Conservation (phyloP, 2,888 invertebrate species). For the Apodemia duryi region DNA sequence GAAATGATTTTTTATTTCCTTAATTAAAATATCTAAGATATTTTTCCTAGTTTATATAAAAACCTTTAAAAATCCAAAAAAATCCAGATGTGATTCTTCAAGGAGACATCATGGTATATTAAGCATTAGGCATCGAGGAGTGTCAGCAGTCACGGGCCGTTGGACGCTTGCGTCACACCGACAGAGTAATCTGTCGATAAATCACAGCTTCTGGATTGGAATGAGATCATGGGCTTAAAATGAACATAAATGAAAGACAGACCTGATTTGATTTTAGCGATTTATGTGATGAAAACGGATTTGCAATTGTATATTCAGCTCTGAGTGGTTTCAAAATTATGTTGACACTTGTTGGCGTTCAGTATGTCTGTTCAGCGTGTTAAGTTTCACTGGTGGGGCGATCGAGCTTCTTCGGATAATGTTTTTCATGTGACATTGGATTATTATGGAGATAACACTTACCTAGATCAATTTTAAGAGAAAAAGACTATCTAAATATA, state of each 20-base stretch:
- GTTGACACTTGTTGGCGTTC: background rate
- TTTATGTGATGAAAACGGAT: conserved; percentile 16
- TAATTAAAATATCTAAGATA: too few relatives aligned
- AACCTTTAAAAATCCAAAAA: too few relatives aligned
- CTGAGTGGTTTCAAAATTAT: background rate
- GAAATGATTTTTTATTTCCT: too few relatives aligned
- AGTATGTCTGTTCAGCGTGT: too few relatives aligned
- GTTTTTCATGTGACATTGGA: too few relatives aligned
- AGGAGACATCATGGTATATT: conserved; percentile 35
- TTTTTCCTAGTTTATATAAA: too few relatives aligned
- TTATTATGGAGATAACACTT: too few relatives aligned
- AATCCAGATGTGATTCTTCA: background rate
- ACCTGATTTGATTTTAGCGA: conserved; percentile 39
- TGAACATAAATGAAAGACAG: conserved; percentile 51
- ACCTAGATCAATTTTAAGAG: too few relatives aligned
- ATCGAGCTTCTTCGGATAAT: too few relatives aligned
- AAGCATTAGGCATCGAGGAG: conserved; percentile 55
- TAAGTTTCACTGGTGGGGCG: too few relatives aligned
- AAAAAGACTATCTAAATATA: too few relatives aligned
- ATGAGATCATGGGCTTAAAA: conserved; percentile 71
- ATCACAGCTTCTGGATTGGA: conserved; percentile 64
- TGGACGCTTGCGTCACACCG: conserved; percentile 67
- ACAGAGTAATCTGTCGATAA: conserved; percentile 59
- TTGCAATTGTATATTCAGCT: background rate
- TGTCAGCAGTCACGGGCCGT: conserved; percentile 67